These are phyloP conservation scores for Pristionchus pacificus DNA, from an alignment of 1,140 invertebrate species.

Conservation along the genomic window DNA sequence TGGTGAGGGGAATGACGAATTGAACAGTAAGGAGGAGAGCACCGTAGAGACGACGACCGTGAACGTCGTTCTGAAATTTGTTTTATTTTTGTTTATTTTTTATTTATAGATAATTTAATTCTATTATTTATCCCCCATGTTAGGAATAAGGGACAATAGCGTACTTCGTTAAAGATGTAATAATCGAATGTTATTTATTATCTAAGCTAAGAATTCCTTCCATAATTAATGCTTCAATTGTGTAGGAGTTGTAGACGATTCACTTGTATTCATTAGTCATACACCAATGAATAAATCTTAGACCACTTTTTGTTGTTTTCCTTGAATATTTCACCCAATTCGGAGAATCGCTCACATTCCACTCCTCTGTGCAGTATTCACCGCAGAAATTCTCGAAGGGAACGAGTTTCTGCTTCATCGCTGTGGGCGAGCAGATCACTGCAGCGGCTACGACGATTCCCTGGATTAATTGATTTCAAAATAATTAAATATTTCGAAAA, in stretches of 20 bases:
- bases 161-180: too few species aligned
- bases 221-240: too few species aligned
- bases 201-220: too few species aligned
- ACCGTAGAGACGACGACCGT: constrained; percentile 44
- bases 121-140: too few species aligned
- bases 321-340: too few species aligned
- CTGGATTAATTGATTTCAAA: constrained; percentile 32
- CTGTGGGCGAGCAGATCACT: constrained; percentile 40
- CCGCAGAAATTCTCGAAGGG: constrained; percentile 47
- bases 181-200: too few species aligned
- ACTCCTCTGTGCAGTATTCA: constrained; percentile 40
- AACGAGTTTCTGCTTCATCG: constrained; percentile 47
- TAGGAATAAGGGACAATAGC: too few species aligned
- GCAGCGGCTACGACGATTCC: constrained; percentile 46
- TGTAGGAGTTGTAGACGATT: too few species aligned
- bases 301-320: too few species aligned
- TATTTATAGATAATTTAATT: too few species aligned
- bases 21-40: constrained; percentile 48
- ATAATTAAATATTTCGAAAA: neutral
- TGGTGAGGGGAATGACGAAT: constrained; percentile 49
- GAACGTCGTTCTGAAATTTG: neutral
- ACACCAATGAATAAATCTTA: neutral
- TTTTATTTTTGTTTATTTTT: too few species aligned
- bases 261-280: neutral
- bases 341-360: constrained; percentile 15